These are phyloP conservation scores for Todus mexicanus DNA, from an alignment of 2,797 vertebrate species.

Conservation along the genomic window DNA sequence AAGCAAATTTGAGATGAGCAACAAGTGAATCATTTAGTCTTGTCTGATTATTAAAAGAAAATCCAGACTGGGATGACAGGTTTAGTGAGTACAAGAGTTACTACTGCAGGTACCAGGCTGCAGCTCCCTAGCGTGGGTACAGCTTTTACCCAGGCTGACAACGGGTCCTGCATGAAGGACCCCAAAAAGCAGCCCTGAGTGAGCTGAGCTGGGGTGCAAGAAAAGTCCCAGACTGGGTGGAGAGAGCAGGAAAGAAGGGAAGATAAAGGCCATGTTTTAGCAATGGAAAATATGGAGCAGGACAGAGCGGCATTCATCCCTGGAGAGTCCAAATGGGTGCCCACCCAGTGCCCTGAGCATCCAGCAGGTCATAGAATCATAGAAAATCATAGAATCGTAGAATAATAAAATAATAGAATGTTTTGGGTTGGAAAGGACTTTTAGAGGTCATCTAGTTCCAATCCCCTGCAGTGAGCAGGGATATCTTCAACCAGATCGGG, in stretches of 20 bases:
- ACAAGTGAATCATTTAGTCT: conserved; percentile 21
- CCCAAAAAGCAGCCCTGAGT: not conserved
- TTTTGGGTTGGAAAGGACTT: not conserved
- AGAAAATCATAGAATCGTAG: not conserved
- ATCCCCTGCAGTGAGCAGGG: not conserved
- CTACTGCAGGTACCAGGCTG: not conserved
- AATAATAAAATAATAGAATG: not conserved
- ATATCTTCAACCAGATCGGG: not conserved
- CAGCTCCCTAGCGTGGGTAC: rapidly evolving
- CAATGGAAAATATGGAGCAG: not conserved
- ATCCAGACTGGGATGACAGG: conserved; percentile 5
- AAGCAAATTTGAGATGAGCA: conserved; percentile 10
- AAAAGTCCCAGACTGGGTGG: not conserved
- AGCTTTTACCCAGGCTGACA: not conserved
- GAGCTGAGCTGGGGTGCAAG: not conserved
- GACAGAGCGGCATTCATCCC: not conserved
- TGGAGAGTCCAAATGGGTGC: not conserved
- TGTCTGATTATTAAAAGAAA: conserved; percentile 12
- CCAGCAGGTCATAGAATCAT: not conserved
- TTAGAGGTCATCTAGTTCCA: not conserved
- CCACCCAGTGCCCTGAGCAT: not conserved
- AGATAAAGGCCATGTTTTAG: not conserved
- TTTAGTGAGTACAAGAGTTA: conserved; percentile 19
- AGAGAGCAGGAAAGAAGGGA: not conserved
- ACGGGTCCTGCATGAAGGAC: not conserved